Percentiles rank a stretch among this genome's conserved stretches.
Conservation (phyloP, 2,113 vertebrate genomes). For the Solea solea region DNA sequence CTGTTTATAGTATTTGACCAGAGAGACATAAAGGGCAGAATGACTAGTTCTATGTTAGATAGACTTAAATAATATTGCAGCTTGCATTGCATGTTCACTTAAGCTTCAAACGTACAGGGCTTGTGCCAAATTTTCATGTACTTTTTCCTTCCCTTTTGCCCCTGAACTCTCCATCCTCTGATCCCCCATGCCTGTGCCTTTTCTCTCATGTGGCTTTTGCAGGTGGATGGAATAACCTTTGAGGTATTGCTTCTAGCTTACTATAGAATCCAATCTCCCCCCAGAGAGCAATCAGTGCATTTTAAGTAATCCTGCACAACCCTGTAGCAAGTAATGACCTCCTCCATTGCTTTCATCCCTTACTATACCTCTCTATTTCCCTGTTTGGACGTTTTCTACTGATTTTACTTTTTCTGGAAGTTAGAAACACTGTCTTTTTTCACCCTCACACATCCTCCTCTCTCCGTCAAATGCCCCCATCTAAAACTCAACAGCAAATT, state of each 20-base stretch:
- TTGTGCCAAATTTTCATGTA: constrained; percentile 39
- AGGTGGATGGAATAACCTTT: constrained; percentile 74
- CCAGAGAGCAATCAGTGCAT: constrained; percentile 52
- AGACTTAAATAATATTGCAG: too few relatives aligned
- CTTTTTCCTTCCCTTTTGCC: constrained; percentile 45
- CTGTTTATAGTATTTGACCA: too few relatives aligned
- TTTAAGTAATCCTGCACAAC: constrained; percentile 38
- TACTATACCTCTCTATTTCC: neutral
- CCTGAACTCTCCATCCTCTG: constrained; percentile 61
- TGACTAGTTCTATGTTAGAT: too few relatives aligned
- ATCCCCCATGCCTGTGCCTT: constrained; percentile 53
- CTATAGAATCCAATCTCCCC: constrained; percentile 42
- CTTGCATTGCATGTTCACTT: too few relatives aligned
- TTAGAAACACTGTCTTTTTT: constrained; percentile 17
- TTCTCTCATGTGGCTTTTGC: constrained; percentile 67
- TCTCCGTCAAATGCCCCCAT: neutral
- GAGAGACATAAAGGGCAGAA: too few relatives aligned
- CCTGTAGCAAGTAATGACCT: constrained; percentile 32
- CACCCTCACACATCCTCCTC: constrained; percentile 1
- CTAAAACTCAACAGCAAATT: neutral
- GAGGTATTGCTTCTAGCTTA: constrained; percentile 78
- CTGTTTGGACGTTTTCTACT: constrained; percentile 17
- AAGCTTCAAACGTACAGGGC: neutral
- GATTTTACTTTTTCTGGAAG: neutral
- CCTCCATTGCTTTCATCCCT: neutral